Evolutionary conservation across 1,140 invertebrate genomes (phyloP).

Genomic region (Amyelois transitella): DNA sequence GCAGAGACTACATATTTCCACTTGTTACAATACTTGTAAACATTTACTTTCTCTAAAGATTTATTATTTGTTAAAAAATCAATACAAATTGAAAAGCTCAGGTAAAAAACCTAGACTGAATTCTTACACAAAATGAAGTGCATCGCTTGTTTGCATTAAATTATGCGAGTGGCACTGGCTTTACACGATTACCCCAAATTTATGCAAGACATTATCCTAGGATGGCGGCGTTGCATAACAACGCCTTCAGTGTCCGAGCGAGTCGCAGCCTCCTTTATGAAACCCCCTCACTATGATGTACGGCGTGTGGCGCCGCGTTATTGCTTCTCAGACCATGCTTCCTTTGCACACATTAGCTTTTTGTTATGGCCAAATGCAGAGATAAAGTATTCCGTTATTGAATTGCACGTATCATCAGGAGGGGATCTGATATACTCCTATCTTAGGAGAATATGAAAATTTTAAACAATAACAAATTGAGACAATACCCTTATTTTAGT

Average conservation of each 20-base stretch:
- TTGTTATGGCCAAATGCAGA: background rate
- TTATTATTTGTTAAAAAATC: too few relatives aligned
- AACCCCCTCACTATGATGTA: slow-evolving; percentile 59
- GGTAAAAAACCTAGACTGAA: background rate
- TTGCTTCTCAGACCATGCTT: slow-evolving; percentile 47
- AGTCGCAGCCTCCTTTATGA: slow-evolving; percentile 50
- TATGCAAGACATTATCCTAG: slow-evolving; percentile 69
- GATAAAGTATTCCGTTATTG: too few relatives aligned
- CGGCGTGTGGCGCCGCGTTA: slow-evolving; percentile 54
- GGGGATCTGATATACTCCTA: too few relatives aligned
- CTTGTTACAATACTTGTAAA: too few relatives aligned
- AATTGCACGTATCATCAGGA: too few relatives aligned
- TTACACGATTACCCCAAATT: slow-evolving; percentile 63
- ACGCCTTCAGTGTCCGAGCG: slow-evolving; percentile 62
- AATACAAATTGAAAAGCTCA: background rate
- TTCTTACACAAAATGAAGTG: slow-evolving; percentile 31
- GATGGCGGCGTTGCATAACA: slow-evolving; percentile 61
- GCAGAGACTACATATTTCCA: too few relatives aligned
- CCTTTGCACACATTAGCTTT: slow-evolving; percentile 18
- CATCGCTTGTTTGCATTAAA: slow-evolving; percentile 43
- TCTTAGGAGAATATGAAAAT: too few relatives aligned
- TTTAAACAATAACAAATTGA: too few relatives aligned
- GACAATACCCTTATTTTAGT: too few relatives aligned
- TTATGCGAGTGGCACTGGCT: slow-evolving; percentile 45
- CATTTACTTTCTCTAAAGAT: too few relatives aligned